Evolutionary conservation across 2,797 vertebrate genomes (phyloP).

Genomic region (Diceros bicornis): DNA sequence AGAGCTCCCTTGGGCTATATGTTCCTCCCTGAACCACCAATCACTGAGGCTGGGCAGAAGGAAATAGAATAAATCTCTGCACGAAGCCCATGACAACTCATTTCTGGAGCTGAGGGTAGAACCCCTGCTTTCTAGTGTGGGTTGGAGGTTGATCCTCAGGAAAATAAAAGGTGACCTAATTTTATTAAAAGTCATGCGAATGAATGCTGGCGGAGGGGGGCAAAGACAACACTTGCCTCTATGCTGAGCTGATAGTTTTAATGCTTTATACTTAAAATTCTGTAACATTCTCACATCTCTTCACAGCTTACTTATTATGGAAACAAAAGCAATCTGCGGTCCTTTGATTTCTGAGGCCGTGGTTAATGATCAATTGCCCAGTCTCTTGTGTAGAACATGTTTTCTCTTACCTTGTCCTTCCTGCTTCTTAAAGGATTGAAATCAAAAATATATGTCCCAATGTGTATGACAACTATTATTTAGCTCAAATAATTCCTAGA

Average conservation of each 20-base stretch:
- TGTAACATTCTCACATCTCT: not conserved
- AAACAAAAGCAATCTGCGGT: not conserved
- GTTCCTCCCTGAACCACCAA: not conserved
- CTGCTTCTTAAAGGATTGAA: conserved; percentile 57
- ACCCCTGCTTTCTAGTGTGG: not conserved
- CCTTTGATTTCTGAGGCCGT: not conserved
- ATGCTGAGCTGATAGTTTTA: not conserved
- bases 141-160: not conserved
- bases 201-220: not conserved
- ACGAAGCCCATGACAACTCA: not conserved
- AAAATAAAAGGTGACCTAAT: not conserved
- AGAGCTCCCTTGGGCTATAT: not conserved
- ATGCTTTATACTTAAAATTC: not conserved
- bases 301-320: conserved; percentile 12
- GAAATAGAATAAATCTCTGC: not conserved
- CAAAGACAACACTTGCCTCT: not conserved
- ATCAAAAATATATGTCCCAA: conserved; percentile 19
- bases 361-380: not conserved
- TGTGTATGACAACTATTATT: not conserved
- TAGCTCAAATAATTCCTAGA: conserved; percentile 24
- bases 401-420: conserved; percentile 10
- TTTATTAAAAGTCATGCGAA: not conserved
- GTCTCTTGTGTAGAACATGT: not conserved
- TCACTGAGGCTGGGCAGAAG: not conserved
- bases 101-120: not conserved